Evolutionary conservation across 2,797 vertebrate species (phyloP).

Genomic region (Alauda arvensis): DNA sequence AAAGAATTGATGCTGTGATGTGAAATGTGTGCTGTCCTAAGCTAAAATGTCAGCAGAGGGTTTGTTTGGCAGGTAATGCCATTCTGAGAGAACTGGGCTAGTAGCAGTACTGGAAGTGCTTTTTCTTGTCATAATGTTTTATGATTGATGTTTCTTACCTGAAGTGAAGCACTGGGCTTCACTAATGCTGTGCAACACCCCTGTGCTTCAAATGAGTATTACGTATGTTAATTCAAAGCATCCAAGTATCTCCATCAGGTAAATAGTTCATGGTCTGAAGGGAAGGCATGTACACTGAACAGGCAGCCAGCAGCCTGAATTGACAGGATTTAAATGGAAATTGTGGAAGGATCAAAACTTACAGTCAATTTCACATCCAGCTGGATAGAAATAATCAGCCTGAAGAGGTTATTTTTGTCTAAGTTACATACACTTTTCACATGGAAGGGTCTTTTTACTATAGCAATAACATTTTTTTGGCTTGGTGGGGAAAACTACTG

Average conservation of each 20-base stretch:
- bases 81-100: neutral
- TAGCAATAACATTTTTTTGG: neutral
- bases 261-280: neutral
- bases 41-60: neutral
- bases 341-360: neutral
- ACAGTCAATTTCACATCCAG: neutral
- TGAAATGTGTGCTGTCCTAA: neutral
- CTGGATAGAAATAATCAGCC: neutral
- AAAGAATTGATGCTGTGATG: neutral
- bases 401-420: neutral
- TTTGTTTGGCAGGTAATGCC: neutral
- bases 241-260: neutral
- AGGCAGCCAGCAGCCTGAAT: neutral
- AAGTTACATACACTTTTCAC: neutral
- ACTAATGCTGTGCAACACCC: neutral
- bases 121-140: neutral
- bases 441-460: neutral
- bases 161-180: neutral
- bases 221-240: neutral
- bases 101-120: neutral
- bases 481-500: neutral
- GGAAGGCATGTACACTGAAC: neutral
- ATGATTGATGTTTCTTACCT: neutral
- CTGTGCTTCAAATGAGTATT: neutral
- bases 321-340: neutral